A percentile compares a stretch with the other conserved stretches of the same genome.
Conservation (phyloP, 2,888 invertebrate species). For the Pammene aurita region DNA sequence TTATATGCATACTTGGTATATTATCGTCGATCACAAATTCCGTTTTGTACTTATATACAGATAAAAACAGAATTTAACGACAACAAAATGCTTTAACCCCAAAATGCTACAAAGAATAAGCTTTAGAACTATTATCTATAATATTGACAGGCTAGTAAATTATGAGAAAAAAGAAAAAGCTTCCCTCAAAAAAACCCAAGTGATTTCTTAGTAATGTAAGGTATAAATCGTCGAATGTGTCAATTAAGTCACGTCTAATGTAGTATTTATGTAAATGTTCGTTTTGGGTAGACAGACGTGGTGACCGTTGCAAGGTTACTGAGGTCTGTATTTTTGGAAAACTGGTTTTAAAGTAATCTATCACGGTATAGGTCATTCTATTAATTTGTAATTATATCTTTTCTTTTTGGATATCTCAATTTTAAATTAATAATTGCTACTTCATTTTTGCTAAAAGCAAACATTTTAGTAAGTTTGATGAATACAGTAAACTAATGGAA, state of each 20-base stretch:
- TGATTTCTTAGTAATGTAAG: slow-evolving; percentile 65
- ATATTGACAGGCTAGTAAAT: slow-evolving; percentile 50
- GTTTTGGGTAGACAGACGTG: slow-evolving; percentile 52
- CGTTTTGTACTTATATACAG: slow-evolving; percentile 1
- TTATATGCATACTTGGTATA: not conserved
- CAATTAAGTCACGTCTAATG: slow-evolving; percentile 81
- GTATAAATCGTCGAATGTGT: slow-evolving; percentile 81
- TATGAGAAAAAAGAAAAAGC: slow-evolving; percentile 51
- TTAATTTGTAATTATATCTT: slow-evolving; percentile 21
- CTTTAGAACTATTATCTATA: slow-evolving; percentile 32
- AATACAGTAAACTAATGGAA: not conserved
- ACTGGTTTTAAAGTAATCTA: slow-evolving; percentile 32
- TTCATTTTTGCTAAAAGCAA: not conserved
- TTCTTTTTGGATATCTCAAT: slow-evolving; percentile 10
- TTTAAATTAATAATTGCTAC: slow-evolving; percentile 13
- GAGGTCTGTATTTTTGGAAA: slow-evolving; percentile 49
- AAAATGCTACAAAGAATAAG: slow-evolving; percentile 21
- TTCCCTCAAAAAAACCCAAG: slow-evolving; percentile 61
- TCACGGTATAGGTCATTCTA: slow-evolving; percentile 18
- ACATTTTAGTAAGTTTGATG: not conserved
- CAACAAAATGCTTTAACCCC: slow-evolving; percentile 6
- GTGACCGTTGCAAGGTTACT: slow-evolving; percentile 48
- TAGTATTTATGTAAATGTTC: slow-evolving; percentile 80
- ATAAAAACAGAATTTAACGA: not conserved
- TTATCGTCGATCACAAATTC: not conserved